Conservation (phyloP, 2,113 vertebrate species). For the Mus spicilegus region DNA sequence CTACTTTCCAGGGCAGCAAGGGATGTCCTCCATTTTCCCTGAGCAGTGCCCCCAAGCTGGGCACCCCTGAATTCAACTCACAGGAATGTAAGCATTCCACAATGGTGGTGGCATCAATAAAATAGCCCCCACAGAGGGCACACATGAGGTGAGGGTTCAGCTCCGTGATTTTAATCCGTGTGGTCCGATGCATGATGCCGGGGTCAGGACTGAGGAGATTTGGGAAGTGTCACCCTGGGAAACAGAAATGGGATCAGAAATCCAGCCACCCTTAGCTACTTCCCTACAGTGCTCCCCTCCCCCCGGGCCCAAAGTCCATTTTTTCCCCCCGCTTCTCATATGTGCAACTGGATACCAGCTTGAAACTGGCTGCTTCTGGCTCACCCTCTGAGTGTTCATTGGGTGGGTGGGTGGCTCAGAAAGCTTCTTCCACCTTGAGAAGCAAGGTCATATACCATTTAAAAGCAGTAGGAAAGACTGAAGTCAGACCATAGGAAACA, state of each 20-base stretch:
- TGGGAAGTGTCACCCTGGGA: slow-evolving; percentile 50
- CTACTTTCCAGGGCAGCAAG: not conserved
- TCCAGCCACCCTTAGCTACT: not conserved
- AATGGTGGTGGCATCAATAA: slow-evolving; percentile 96
- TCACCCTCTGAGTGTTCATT: not conserved
- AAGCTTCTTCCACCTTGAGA: not conserved
- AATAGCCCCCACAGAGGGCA: slow-evolving; percentile 95
- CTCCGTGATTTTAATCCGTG: slow-evolving; percentile 89
- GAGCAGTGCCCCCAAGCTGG: accelerated
- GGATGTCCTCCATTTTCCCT: not conserved
- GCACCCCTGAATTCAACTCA: slow-evolving; percentile 85
- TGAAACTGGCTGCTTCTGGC: not conserved
- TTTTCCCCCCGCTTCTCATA: not conserved
- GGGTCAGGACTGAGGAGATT: not conserved
- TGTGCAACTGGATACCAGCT: accelerated
- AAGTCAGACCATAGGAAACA: not conserved
- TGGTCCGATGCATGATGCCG: slow-evolving; percentile 88
- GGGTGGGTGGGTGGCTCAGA: not conserved
- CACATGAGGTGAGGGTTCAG: slow-evolving; percentile 92
- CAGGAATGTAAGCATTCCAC: slow-evolving; percentile 98
- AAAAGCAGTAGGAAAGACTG: not conserved
- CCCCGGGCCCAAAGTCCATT: not conserved
- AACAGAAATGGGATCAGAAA: slow-evolving; percentile 36
- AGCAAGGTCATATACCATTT: not conserved
- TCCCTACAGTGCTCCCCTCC: not conserved